Percentiles rank a stretch among this genome's conserved stretches.
phyloP scores from a whole-genome alignment of 2,113 vertebrate genomes.

The Lethenteron reissneri region DNA sequence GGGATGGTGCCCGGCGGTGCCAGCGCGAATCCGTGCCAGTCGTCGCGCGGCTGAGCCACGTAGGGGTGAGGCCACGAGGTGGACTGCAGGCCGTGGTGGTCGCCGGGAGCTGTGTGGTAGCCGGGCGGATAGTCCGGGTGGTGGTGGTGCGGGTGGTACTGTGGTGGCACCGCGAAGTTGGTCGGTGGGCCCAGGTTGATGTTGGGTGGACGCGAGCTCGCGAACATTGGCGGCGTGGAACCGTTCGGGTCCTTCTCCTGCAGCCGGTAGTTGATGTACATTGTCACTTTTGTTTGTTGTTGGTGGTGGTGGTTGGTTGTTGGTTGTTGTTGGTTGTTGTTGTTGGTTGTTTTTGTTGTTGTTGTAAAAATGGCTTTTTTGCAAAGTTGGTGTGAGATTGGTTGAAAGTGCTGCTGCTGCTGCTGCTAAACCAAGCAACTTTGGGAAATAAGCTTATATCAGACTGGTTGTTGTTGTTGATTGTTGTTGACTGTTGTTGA shows the following conservation, averaged over 20 bases:
- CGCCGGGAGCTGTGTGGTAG: neutral
- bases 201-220: neutral
- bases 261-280: constrained; percentile 5
- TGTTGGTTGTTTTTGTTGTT: neutral
- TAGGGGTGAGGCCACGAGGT: neutral
- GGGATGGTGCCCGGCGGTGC: neutral
- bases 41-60: neutral
- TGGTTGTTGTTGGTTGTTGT: neutral
- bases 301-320: no score
- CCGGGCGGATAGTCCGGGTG: neutral
- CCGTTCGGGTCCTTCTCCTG: neutral
- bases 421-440: no score
- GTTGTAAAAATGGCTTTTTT: constrained; percentile 2
- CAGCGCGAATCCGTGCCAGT: neutral
- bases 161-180: neutral
- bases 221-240: neutral
- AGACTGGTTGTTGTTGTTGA: no score
- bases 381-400: neutral
- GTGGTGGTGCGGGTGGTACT: neutral
- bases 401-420: neutral
- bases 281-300: neutral
- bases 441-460: no score
- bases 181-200: constrained; percentile 1
- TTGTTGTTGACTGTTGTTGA: no score
- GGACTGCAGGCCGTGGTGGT: neutral